These are phyloP conservation scores for Amphipoea lucens DNA, from an alignment of 2,888 invertebrate species.

Conservation along the genomic window DNA sequence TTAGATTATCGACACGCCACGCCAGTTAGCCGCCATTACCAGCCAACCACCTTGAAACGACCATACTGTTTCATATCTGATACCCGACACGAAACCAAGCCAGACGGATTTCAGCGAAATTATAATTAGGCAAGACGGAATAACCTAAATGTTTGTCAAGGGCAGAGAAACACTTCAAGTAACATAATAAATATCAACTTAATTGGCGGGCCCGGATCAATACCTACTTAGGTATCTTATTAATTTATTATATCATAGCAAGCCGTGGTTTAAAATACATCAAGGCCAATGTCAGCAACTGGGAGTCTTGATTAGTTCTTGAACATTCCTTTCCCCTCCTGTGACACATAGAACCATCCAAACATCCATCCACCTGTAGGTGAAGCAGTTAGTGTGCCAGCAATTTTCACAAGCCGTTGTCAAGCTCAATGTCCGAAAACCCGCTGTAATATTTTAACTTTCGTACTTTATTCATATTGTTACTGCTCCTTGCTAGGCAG, in stretches of 20 bases:
- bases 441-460: neutral
- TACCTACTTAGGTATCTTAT: neutral
- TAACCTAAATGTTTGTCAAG: conserved; percentile 26
- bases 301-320: neutral
- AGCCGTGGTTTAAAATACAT: neutral
- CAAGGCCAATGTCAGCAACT: neutral
- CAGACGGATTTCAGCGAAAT: conserved; percentile 37
- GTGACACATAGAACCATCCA: neutral
- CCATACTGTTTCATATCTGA: conserved; percentile 50
- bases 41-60: conserved; percentile 39
- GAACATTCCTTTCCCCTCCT: neutral
- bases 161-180: conserved; percentile 22
- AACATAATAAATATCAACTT: neutral
- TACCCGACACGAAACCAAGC: conserved; percentile 46
- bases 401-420: neutral
- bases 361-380: neutral
- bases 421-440: neutral
- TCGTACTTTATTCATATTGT: neutral
- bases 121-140: conserved; percentile 13
- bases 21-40: conserved; percentile 39
- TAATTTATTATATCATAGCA: neutral
- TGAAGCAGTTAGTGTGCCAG: neutral
- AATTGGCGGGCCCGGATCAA: neutral
- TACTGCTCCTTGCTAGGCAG: neutral
- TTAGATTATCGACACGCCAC: conserved; percentile 67